phyloP scores from a whole-genome alignment of 2,888 invertebrate genomes.

The Stenolophus ochropezus region DNA sequence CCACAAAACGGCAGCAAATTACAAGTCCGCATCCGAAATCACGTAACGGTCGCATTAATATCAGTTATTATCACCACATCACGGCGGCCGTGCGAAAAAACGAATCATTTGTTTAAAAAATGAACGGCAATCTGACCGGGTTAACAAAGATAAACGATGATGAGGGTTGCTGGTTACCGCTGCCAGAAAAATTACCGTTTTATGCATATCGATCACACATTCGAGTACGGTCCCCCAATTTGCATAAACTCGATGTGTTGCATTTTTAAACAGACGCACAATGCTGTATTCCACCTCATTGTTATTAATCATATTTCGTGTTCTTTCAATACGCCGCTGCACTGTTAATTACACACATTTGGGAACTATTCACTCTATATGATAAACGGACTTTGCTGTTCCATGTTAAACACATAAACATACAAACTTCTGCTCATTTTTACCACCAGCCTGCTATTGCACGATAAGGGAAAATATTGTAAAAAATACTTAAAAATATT shows the following conservation, averaged over 20 bases:
- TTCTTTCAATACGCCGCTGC: background rate
- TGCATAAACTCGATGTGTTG: slow-evolving; percentile 52
- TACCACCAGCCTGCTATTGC: too few relatives aligned
- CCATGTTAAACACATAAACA: background rate
- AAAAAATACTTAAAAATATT: too few relatives aligned
- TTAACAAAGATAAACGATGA: slow-evolving; percentile 60
- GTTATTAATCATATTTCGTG: background rate
- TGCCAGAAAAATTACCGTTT: slow-evolving; percentile 52
- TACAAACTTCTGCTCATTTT: too few relatives aligned
- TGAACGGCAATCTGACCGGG: slow-evolving; percentile 58
- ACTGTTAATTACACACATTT: background rate
- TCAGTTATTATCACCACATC: slow-evolving; percentile 58
- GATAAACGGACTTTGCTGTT: background rate
- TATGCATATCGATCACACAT: slow-evolving; percentile 58
- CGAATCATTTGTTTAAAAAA: slow-evolving; percentile 60
- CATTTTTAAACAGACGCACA: slow-evolving; percentile 26
- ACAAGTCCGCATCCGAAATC: slow-evolving; percentile 47
- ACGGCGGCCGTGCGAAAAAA: slow-evolving; percentile 42
- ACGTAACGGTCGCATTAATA: slow-evolving; percentile 56
- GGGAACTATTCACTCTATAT: background rate
- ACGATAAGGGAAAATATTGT: too few relatives aligned
- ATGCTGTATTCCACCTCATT: background rate
- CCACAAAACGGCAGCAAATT: slow-evolving; percentile 39
- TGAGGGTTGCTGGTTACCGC: slow-evolving; percentile 40
- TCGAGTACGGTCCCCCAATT: slow-evolving; percentile 24